Percentiles rank a stretch among this genome's conserved stretches.
Evolutionary conservation across 2,888 invertebrate genomes (phyloP).

Genomic region (Drosophila neotestacea): DNA sequence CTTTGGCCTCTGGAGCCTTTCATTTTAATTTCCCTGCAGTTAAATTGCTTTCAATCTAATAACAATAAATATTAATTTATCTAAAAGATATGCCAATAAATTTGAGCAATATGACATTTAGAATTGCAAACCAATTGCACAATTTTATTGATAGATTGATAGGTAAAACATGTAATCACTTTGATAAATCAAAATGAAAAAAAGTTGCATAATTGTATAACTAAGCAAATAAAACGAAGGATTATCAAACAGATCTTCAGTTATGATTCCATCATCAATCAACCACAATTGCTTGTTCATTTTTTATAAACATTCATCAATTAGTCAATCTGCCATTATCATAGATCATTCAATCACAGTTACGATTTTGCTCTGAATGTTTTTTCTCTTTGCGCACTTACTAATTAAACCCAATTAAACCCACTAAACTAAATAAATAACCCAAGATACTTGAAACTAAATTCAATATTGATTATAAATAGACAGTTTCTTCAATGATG

Average conservation of each 20-base stretch:
- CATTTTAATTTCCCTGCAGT: not conserved
- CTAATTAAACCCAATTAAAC: slow-evolving; percentile 11
- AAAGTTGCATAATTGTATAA: too few species aligned
- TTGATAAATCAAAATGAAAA: too few species aligned
- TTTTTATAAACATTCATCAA: not conserved
- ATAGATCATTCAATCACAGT: slow-evolving; percentile 1
- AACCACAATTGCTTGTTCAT: slow-evolving; percentile 5
- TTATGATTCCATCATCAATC: not conserved
- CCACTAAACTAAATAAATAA: not conserved
- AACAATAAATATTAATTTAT: slow-evolving; percentile 47
- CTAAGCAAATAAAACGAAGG: not conserved
- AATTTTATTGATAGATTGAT: slow-evolving; percentile 25
- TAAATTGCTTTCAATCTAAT: slow-evolving; percentile 16
- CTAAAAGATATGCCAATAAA: slow-evolving; percentile 22
- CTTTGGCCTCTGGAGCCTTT: too few species aligned
- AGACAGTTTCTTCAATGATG: slow-evolving; percentile 15
- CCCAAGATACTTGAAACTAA: not conserved
- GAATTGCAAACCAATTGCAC: slow-evolving; percentile 25
- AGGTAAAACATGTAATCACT: not conserved
- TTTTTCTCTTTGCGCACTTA: slow-evolving; percentile 22
- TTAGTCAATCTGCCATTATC: not conserved
- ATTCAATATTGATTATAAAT: not conserved
- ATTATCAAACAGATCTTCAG: not conserved
- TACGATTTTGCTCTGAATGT: slow-evolving; percentile 27
- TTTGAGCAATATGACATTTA: slow-evolving; percentile 22